phyloP scores from a whole-genome alignment of 2,797 vertebrate genomes.

The Masticophis lateralis region DNA sequence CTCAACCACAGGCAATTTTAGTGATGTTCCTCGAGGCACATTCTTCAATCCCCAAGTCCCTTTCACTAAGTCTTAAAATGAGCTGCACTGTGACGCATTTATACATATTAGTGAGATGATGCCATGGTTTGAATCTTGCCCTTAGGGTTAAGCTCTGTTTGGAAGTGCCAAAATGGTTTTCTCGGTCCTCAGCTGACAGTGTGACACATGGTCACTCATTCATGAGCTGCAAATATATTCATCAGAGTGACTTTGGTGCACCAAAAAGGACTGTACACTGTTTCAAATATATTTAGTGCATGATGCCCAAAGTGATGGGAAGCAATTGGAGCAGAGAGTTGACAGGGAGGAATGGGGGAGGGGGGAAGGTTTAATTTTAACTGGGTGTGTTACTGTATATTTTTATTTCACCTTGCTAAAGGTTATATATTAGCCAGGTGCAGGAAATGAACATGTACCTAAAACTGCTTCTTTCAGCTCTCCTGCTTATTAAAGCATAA shows the following conservation, averaged over 20 bases:
- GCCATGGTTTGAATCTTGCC: constrained; percentile 11
- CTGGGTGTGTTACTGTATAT: background rate
- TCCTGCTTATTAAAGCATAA: constrained; percentile 33
- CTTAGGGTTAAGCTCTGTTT: constrained; percentile 14
- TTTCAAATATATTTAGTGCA: background rate
- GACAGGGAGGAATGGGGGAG: background rate
- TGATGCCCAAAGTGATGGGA: background rate
- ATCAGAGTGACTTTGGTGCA: background rate
- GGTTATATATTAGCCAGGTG: background rate
- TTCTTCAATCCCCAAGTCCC: constrained; percentile 18
- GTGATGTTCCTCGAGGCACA: background rate
- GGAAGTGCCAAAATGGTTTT: background rate
- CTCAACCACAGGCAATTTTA: background rate
- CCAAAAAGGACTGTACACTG: background rate
- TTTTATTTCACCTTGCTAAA: background rate
- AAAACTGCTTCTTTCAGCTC: background rate
- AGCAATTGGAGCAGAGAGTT: background rate
- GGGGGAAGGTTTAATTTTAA: background rate
- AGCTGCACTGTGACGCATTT: background rate
- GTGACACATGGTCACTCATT: background rate
- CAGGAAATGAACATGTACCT: constrained; percentile 23
- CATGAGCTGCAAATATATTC: constrained; percentile 21
- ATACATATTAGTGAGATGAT: constrained; percentile 5
- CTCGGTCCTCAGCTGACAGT: constrained; percentile 6
- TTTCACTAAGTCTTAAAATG: background rate